phyloP scores from a whole-genome alignment of 2,888 invertebrate species.

The Tenthredo amoena region DNA sequence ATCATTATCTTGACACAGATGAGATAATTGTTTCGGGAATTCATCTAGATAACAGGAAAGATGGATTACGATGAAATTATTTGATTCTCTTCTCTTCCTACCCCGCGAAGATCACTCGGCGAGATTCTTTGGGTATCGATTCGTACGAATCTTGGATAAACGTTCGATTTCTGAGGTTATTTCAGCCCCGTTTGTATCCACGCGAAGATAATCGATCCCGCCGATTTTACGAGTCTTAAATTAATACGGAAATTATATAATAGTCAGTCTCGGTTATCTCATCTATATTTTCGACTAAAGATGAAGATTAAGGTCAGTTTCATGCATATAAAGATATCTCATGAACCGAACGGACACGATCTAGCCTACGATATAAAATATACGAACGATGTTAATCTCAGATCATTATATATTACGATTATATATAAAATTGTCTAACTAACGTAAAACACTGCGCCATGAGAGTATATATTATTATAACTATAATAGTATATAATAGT shows the following conservation, averaged over 20 bases:
- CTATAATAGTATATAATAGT: neutral
- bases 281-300: neutral
- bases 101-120: neutral
- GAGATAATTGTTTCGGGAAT: neutral
- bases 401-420: constrained; percentile 1
- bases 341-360: neutral
- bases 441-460: neutral
- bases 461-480: neutral
- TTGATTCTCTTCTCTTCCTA: too few species aligned
- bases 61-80: neutral
- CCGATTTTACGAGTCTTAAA: neutral
- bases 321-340: neutral
- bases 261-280: neutral
- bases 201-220: neutral
- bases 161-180: neutral
- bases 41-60: neutral
- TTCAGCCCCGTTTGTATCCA: neutral
- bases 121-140: neutral
- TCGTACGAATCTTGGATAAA: too few species aligned
- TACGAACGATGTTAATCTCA: neutral
- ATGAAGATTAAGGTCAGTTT: neutral
- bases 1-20: neutral
- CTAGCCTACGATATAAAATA: neutral
- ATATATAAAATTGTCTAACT: neutral
- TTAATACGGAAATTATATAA: neutral